Evolutionary conservation across 1,140 invertebrate genomes (phyloP), one percentile per base, ranked within the genome.

Genomic region (Ridgeia piscesae): DNA sequence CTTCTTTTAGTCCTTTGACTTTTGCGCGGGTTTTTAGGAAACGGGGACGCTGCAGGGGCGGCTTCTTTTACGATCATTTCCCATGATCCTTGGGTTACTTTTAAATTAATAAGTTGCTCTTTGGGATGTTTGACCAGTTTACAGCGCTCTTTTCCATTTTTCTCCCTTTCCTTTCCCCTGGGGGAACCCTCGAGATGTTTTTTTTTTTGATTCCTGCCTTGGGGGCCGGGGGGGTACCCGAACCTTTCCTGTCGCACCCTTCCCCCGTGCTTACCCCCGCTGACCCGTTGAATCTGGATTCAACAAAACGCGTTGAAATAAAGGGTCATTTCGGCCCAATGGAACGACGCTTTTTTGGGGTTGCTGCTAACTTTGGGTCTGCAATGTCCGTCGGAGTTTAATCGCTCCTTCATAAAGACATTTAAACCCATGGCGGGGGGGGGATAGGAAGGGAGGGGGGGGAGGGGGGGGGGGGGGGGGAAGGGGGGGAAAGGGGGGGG

Each of bases 11-110:
- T 90, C 89, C 58, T 77, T 77, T 1, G 58, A 77, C 27, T 77
- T 77, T 21, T 77, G 58, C 58, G 27, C 27, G 58, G 58, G 58
- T 77, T 77, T 21, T 2, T 77, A 9, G 17, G 58, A 77, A 21
- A 9, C 2, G 58, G 58, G 2, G 58, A 48, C 48, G 34, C 14
- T 42, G 35, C 91, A 33, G 91, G 42, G 33, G 91, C 6, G 91
- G 91, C 17, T n/a, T 92, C 91, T 77, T 92, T 92, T 27, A 92
- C 34, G 34, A 92, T 92, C 35, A 34, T 92, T 42, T 48, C 33
- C 33, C 35, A n/a, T 14, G n/a, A 35, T 9, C 91, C 33, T 48
- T 35, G 0, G 93, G 97, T 97, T 31, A 91, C 33, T 31, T 92
- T 92, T 8, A 91, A n/a, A 6, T 90, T 91, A 33, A 34, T 17